Evolutionary conservation across 2,113 vertebrate species (phyloP).

Genomic region (Thalassoma bifasciatum): DNA sequence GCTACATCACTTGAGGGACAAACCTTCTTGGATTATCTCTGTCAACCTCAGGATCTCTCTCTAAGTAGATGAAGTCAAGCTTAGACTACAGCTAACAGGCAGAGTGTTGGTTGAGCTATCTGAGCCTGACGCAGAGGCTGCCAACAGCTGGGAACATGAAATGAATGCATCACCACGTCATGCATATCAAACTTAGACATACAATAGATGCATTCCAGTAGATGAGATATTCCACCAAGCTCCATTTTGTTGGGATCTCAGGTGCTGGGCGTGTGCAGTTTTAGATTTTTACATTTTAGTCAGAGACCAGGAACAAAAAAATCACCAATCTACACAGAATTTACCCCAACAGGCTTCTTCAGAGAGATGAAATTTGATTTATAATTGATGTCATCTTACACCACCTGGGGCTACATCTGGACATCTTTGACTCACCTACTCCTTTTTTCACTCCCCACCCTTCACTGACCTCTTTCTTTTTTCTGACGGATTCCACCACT

Average conservation of each 20-base stretch:
- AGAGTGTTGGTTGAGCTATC: slow-evolving; percentile 37
- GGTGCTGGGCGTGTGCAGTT: background rate
- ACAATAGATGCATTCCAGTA: slow-evolving; percentile 19
- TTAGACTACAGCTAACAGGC: slow-evolving; percentile 27
- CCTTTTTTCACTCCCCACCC: slow-evolving; percentile 19
- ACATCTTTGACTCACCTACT: slow-evolving; percentile 45
- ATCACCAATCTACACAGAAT: slow-evolving; percentile 35
- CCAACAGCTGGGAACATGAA: slow-evolving; percentile 49
- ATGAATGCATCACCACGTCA: slow-evolving; percentile 40
- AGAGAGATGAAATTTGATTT: slow-evolving; percentile 39
- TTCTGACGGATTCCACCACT: slow-evolving; percentile 22
- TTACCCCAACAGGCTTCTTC: slow-evolving; percentile 40
- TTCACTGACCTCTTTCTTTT: slow-evolving; percentile 32
- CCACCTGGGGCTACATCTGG: slow-evolving; percentile 46
- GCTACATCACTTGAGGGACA: background rate
- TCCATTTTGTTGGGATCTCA: background rate
- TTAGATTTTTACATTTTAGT: background rate
- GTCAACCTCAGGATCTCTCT: background rate
- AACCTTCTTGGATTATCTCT: slow-evolving; percentile 20
- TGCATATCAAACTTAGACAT: slow-evolving; percentile 32
- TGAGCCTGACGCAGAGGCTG: slow-evolving; percentile 38
- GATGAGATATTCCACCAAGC: slow-evolving; percentile 7
- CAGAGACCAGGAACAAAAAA: slow-evolving; percentile 19
- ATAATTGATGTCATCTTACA: slow-evolving; percentile 59
- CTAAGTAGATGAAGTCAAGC: slow-evolving; percentile 15